These are phyloP conservation scores for Podarcis muralis DNA, from an alignment of 2,113 vertebrate species.

Conservation along the genomic window DNA sequence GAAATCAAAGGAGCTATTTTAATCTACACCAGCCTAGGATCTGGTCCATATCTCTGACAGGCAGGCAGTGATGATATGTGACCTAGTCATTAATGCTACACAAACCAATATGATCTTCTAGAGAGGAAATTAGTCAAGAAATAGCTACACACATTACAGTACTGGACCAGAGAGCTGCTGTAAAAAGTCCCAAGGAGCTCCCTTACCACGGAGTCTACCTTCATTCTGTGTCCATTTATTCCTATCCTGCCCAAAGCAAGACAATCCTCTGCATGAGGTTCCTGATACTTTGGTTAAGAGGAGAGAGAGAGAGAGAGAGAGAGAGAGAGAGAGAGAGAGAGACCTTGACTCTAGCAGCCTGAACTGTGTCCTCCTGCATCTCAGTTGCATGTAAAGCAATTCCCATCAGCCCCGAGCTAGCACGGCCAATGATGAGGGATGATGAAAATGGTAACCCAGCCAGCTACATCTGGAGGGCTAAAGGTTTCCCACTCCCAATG, in stretches of 20 bases:
- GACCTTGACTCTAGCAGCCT: not conserved
- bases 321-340: not conserved
- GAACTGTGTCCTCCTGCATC: not conserved
- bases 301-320: not conserved
- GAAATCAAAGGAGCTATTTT: not conserved
- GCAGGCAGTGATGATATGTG: rapidly evolving
- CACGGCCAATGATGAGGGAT: too few relatives aligned
- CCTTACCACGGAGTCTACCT: not conserved
- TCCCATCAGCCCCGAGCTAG: too few relatives aligned
- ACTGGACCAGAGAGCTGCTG: not conserved
- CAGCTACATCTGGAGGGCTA: too few relatives aligned
- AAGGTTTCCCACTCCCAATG: too few relatives aligned
- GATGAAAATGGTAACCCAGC: too few relatives aligned
- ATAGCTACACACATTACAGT: not conserved
- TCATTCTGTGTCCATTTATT: not conserved
- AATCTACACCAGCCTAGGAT: not conserved
- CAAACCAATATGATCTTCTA: not conserved
- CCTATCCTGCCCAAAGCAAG: not conserved
- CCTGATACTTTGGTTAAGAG: not conserved
- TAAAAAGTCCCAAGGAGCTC: not conserved
- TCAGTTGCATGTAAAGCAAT: not conserved
- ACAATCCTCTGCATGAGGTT: not conserved
- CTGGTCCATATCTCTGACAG: not conserved
- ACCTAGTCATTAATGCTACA: rapidly evolving
- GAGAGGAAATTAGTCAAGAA: not conserved